Conservation (phyloP, 92 coral and sea anemone genomes). For the Bergia puertoricense region DNA sequence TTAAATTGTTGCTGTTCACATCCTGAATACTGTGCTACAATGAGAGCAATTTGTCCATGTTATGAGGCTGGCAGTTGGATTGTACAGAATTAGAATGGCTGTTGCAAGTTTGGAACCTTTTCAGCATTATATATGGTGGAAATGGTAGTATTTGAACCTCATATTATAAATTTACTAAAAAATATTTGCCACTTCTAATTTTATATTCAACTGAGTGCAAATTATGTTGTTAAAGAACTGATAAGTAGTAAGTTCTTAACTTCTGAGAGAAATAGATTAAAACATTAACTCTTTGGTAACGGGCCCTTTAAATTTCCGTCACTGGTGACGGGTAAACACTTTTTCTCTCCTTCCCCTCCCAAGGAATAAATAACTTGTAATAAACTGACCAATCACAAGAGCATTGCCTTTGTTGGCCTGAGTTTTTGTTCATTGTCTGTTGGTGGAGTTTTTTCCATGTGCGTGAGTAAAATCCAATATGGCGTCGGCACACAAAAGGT, state of each 20-base stretch:
- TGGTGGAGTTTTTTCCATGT: background rate
- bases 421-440: constrained; percentile 13
- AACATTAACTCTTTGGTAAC: too few relatives aligned
- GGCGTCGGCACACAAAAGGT: background rate
- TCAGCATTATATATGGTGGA: too few relatives aligned
- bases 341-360: background rate
- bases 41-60: constrained; percentile 51
- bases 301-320: too few relatives aligned
- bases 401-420: background rate
- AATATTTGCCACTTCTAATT: too few relatives aligned
- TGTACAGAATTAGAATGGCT: background rate
- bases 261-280: too few relatives aligned
- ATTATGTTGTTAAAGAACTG: too few relatives aligned
- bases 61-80: constrained; percentile 59
- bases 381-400: background rate
- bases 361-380: background rate
- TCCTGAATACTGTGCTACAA: constrained; percentile 47
- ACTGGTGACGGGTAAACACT: too few relatives aligned
- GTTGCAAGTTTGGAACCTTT: too few relatives aligned
- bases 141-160: too few relatives aligned
- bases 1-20: constrained; percentile 81
- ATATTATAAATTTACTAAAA: too few relatives aligned
- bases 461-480: constrained; percentile 1
- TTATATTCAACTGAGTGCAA: too few relatives aligned
- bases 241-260: too few relatives aligned